These are phyloP conservation scores for Cephalotes varians DNA, from an alignment of 2,888 invertebrate species.

Conservation along the genomic window DNA sequence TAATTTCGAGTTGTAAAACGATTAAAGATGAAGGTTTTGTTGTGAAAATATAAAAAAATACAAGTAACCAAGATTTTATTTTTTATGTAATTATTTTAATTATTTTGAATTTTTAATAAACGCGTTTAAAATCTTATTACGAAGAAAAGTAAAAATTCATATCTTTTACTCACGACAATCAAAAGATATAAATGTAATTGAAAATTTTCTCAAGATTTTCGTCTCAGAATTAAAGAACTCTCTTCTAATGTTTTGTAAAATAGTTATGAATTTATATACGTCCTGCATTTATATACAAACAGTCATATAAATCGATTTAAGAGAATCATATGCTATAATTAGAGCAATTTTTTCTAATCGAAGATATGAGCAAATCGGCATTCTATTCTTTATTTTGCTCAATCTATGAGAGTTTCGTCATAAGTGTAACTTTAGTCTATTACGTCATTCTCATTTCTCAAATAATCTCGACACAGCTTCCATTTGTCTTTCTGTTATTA, in stretches of 20 bases:
- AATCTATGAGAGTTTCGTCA: neutral
- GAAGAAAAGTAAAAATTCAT: too few species aligned
- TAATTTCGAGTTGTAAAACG: too few species aligned
- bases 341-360: slow-evolving; percentile 12
- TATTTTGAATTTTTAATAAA: neutral
- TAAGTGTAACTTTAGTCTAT: neutral
- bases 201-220: neutral
- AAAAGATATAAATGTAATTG: neutral
- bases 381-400: slow-evolving; percentile 12
- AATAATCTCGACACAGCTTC: slow-evolving; percentile 3
- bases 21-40: too few species aligned
- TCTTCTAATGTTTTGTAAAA: neutral
- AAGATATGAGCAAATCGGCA: neutral
- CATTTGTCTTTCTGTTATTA: slow-evolving; percentile 60
- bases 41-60: neutral
- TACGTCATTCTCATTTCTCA: neutral
- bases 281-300: neutral
- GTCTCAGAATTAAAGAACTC: neutral
- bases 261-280: slow-evolving; percentile 13
- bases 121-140: neutral
- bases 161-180: neutral
- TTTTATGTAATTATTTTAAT: slow-evolving; percentile 2
- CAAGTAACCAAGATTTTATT: neutral
- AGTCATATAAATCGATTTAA: slow-evolving; percentile 13
- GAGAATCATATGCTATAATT: neutral